phyloP scores from a whole-genome alignment of 37 sponge, comb jelly and placozoan species.

The Spongia lamella region DNA sequence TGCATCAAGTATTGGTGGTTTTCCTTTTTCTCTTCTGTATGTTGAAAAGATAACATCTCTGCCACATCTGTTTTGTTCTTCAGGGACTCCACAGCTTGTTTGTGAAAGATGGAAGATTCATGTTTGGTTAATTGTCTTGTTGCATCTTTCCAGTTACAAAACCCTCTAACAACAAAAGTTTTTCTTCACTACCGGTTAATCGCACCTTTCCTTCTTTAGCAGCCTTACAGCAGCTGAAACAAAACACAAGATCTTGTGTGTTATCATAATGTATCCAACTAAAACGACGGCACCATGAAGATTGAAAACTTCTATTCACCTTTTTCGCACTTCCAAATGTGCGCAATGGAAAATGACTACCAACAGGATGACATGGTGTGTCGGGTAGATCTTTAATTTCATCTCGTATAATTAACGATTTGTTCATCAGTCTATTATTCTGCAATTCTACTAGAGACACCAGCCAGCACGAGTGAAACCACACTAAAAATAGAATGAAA shows the following conservation, averaged over 20 bases:
- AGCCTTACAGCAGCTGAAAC: conserved; percentile 47
- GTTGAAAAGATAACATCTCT: conserved; percentile 51
- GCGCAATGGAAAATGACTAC: not conserved
- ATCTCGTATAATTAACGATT: too few relatives aligned
- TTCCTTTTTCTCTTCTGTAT: conserved; percentile 56
- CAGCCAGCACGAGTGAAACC: too few relatives aligned
- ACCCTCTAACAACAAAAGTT: conserved; percentile 74
- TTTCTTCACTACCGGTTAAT: too few relatives aligned
- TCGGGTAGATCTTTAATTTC: too few relatives aligned
- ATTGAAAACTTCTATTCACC: not conserved
- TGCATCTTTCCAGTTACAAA: conserved; percentile 75
- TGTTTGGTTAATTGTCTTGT: conserved; percentile 72
- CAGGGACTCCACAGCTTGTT: conserved; percentile 60
- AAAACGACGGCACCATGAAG: too few relatives aligned
- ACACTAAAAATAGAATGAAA: too few relatives aligned
- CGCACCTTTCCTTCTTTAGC: conserved; percentile 47
- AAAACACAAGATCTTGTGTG: conserved; percentile 31
- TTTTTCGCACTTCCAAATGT: not conserved
- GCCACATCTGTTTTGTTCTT: conserved; percentile 59
- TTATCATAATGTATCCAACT: conserved; percentile 19
- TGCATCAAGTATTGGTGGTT: conserved; percentile 55
- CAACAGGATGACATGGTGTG: not conserved
- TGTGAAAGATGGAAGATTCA: conserved; percentile 60
- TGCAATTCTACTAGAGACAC: too few relatives aligned
- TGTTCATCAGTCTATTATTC: too few relatives aligned